Percentiles rank a stretch among this genome's conserved stretches.
These are phyloP conservation scores for Leucophenga varia DNA, from an alignment of 1,140 invertebrate genomes.

Conservation along the genomic window DNA sequence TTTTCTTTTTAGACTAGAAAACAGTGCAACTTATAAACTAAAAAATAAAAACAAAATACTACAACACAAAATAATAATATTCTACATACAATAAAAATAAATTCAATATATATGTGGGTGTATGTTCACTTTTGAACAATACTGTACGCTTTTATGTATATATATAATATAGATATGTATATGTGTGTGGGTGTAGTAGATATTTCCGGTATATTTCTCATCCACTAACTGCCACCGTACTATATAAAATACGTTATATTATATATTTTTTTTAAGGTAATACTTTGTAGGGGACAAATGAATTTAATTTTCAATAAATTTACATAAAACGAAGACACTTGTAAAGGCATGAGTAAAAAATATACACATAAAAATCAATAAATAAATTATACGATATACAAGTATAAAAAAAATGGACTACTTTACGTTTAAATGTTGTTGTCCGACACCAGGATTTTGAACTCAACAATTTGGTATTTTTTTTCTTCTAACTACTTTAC, in stretches of 20 bases:
- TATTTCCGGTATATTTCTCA: conserved; percentile 10
- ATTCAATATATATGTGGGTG: conserved; percentile 1
- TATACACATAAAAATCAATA: too few relatives aligned
- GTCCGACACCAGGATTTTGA: too few relatives aligned
- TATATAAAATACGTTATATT: conserved; percentile 7
- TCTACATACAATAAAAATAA: conserved; percentile 22
- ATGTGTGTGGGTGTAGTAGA: conserved; percentile 17
- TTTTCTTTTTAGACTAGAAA: too few relatives aligned
- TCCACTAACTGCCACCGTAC: conserved; percentile 12
- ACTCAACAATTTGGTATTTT: too few relatives aligned
- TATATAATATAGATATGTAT: conserved; percentile 20
- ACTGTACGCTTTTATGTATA: conserved; percentile 15
- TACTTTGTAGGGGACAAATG: too few relatives aligned
- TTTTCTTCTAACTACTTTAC: too few relatives aligned
- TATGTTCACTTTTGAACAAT: conserved; percentile 25
- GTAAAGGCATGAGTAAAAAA: too few relatives aligned
- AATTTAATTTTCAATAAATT: too few relatives aligned
- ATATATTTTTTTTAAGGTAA: conserved; percentile 12
- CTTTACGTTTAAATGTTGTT: too few relatives aligned
- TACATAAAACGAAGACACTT: too few relatives aligned
- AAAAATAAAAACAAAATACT: conserved; percentile 20
- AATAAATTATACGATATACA: too few relatives aligned
- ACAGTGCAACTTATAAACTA: conserved; percentile 29
- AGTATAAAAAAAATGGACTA: too few relatives aligned
- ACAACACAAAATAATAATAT: conserved; percentile 28